Percentiles rank a stretch among this genome's conserved stretches.
Evolutionary conservation across 1,140 invertebrate species (phyloP).

Genomic region (Drosophila virilis): DNA sequence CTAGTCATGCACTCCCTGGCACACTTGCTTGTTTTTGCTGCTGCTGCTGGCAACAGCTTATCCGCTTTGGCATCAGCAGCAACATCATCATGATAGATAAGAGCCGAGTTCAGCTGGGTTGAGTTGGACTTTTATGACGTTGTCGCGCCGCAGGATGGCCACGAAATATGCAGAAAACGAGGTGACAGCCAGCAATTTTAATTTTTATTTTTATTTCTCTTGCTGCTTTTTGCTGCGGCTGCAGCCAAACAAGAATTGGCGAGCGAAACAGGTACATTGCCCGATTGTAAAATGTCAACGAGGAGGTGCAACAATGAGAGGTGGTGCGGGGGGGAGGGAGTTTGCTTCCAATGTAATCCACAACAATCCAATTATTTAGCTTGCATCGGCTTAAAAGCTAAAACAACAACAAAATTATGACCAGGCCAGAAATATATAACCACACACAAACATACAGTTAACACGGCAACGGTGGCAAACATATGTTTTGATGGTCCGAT

Average conservation of each 20-base stretch:
- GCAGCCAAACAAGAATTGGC: constrained; percentile 45
- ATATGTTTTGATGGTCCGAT: constrained; percentile 66
- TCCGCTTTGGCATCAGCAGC: constrained; percentile 66
- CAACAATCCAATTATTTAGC: constrained; percentile 63
- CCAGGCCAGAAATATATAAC: constrained; percentile 16
- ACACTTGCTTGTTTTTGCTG: not conserved
- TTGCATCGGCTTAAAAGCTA: constrained; percentile 50
- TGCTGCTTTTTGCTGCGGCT: not conserved
- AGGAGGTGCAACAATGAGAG: constrained; percentile 21
- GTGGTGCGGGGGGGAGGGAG: not conserved
- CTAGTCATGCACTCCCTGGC: not conserved
- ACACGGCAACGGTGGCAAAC: constrained; percentile 49
- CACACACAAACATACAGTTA: constrained; percentile 20
- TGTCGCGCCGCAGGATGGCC: constrained; percentile 39
- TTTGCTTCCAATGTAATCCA: constrained; percentile 38
- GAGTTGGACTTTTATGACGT: constrained; percentile 53
- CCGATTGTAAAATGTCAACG: constrained; percentile 62
- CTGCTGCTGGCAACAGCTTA: constrained; percentile 39
- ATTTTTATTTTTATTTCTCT: constrained; percentile 17
- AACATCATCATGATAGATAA: constrained; percentile 75
- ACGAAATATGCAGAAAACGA: constrained; percentile 66
- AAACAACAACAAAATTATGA: constrained; percentile 61
- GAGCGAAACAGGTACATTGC: constrained; percentile 57
- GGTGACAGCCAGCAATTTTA: constrained; percentile 58
- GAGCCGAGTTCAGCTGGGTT: constrained; percentile 10